Evolutionary conservation across 2,888 invertebrate species (phyloP), one percentile per base, ranked within the genome.

Genomic region (Rosalia funebris): DNA sequence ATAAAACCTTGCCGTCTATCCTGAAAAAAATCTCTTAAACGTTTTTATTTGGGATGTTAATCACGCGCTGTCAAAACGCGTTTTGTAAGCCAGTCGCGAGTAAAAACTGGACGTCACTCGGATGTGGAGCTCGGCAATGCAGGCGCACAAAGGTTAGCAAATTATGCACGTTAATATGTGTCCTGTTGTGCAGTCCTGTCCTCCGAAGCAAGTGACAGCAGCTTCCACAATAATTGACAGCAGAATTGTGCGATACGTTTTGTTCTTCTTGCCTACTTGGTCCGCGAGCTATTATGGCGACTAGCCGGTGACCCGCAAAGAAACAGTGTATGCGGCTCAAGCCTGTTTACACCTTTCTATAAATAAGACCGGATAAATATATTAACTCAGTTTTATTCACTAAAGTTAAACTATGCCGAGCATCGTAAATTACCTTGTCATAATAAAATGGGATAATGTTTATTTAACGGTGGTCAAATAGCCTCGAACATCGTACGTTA

Each of bases 351-450:
- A 73, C 72, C 72, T 73, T 73, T 72, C 76, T 76, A 76, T 75
- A 76, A 75, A 76, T 76, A 76, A 65, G 60, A 72, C 75, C 73
- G 75, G 74, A 75, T 75, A 73, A 74, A 76, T 73, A 73, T 75
- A 75, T 75, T 74, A 73, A 70, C 68, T 66, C 69, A 41, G 69
- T 68, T 72, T 70, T 70, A 66, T 69, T 61, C 69, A 63, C 62
- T 55, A 50, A 56, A 60, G 56, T 61, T 32, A 48, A 69, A 65
- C 57, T 58, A 56, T 48, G 53, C 70, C 57, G 68, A 66, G 63
- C 64, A 68, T 70, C 74, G 74, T 77, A 77, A 77, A 77, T 77
- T 74, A 63, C 46, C 68, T 61, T 75, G 76, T 77, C 76, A 73
- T 74, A 75, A 75, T 76, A 76, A 77, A 75, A 71, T 74, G 70